Conservation (phyloP, 2,797 vertebrate species). For the Novumbra hubbsi region DNA sequence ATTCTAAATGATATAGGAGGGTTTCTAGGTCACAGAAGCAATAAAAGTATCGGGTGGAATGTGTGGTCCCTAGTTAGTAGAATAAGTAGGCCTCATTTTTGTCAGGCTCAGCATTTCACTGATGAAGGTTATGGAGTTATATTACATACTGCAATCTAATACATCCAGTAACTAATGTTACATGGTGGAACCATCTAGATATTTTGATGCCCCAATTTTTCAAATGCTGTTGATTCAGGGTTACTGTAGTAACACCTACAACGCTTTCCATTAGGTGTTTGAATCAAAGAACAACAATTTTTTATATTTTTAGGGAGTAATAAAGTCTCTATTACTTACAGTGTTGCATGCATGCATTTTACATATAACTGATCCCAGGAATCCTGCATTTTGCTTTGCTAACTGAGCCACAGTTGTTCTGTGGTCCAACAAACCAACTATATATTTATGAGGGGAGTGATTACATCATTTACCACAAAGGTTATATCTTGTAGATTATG, state of each 20-base stretch:
- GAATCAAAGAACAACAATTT: neutral
- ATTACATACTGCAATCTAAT: neutral
- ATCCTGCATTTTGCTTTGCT: neutral
- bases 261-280: neutral
- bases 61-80: neutral
- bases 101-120: neutral
- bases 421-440: neutral
- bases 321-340: neutral
- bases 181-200: neutral
- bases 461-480: neutral
- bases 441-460: neutral
- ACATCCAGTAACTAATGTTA: neutral
- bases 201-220: neutral
- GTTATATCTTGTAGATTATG: no score
- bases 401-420: neutral
- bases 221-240: neutral
- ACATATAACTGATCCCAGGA: neutral
- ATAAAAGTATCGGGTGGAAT: neutral
- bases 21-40: neutral
- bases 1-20: neutral
- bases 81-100: neutral
- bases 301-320: neutral
- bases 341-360: neutral
- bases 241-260: neutral
- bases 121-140: neutral